Evolutionary conservation across 2,888 invertebrate species (phyloP).

Genomic region (Dorcus parallelipipedus): DNA sequence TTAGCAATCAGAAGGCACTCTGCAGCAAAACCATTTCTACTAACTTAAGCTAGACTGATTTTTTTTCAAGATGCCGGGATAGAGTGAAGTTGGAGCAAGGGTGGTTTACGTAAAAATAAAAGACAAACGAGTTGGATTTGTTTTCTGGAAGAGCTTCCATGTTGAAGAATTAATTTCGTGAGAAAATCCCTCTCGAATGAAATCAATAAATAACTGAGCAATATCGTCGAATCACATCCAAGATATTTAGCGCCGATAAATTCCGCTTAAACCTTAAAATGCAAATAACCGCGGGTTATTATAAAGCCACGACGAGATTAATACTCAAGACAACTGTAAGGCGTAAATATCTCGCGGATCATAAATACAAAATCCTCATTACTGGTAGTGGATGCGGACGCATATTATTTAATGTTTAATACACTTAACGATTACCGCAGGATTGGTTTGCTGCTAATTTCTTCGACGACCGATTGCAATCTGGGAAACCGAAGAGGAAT

Average conservation of each 20-base stretch:
- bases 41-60: no score
- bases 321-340: slow-evolving; percentile 12
- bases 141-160: no score
- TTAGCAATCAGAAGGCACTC: no score
- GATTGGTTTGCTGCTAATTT: no score
- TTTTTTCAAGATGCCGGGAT: no score
- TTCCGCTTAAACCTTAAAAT: slow-evolving; percentile 18
- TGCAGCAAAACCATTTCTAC: no score
- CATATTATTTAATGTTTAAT: not conserved
- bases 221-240: slow-evolving; percentile 21
- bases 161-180: slow-evolving; percentile 13
- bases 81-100: no score
- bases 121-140: no score
- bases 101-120: no score
- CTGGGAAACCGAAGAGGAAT: no score
- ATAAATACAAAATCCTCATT: slow-evolving; percentile 1
- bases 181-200: slow-evolving; percentile 20
- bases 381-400: not conserved
- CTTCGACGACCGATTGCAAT: no score
- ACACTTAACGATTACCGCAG: no score
- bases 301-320: slow-evolving; percentile 23
- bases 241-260: slow-evolving; percentile 21
- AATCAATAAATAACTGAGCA: slow-evolving; percentile 23
- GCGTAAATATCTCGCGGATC: not conserved
- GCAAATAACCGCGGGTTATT: slow-evolving; percentile 22